Base-by-base conservation (phyloP, 1,140 invertebrate genomes). In the Caenorhabditis elegans region DNA sequence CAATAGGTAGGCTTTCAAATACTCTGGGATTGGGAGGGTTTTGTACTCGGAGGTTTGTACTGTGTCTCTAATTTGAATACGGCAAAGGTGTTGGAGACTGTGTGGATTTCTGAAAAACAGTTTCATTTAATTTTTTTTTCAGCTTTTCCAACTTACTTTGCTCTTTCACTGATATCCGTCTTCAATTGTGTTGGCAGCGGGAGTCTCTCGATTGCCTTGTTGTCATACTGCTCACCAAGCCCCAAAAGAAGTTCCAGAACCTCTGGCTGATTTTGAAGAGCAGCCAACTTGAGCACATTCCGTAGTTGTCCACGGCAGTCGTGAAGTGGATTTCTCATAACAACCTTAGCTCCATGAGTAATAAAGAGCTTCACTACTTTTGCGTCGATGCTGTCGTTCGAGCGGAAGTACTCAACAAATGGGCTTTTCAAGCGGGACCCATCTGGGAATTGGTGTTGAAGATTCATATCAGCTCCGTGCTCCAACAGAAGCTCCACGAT, bases 331-430 rank as follows among this genome's bases (percentile, higher is more conserved):
- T 83, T 80, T 60, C 48, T 85, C 84, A 85, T 85, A 36, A 85
- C 83, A 2, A 85, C 84, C 10, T 76, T 65, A 8, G 26, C 85
- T 1, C 85, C 85, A 53, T 85, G 79, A 34, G 51, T 53, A 48
- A 85, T 49, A 36, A 85, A 79, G 3, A 85, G 43, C 19, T 76
- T 78, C 17, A 85, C 84, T n/a, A 85, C 46, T n/a, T 79, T 47
- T 3, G 55, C 76, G 60, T 85, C 84, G n/a, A 81, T 55, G 28
- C 85, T 79, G 51, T 85, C 84, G 6, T 70, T 65, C 2, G 84
- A 82, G 15, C 81, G 75, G 82, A 85, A 85, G 53, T 85, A 85
- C 51, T 85, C 85, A n/a, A 85, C 85, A 22, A 85, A 79, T 22
- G 85, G 85, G 24, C 60, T 77, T 47, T 85, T 85, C 47, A 85